phyloP scores from a whole-genome alignment of 92 coral and sea anemone genomes.

The Meandrina meandrites region DNA sequence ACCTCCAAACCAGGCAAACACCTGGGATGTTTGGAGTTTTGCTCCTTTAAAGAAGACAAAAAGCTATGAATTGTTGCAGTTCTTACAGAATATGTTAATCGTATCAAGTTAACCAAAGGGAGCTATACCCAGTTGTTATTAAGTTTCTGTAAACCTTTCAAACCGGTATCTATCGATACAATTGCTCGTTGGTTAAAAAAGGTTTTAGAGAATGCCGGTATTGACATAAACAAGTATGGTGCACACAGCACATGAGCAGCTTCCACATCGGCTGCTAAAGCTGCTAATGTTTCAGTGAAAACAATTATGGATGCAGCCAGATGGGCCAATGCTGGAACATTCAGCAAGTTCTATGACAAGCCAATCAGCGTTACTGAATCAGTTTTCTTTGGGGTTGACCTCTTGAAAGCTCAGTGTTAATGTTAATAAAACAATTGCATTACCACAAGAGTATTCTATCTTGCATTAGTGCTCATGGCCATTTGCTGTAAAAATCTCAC shows the following conservation, averaged over 20 bases:
- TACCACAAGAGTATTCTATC: not conserved
- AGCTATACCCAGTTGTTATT: constrained; percentile 37
- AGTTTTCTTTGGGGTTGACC: constrained; percentile 19
- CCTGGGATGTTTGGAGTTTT: constrained; percentile 28
- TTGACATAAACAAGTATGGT: constrained; percentile 54
- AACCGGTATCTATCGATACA: constrained; percentile 44
- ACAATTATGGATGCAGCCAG: constrained; percentile 46
- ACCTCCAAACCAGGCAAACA: constrained; percentile 54
- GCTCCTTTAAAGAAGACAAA: constrained; percentile 12
- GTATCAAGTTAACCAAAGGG: constrained; percentile 6
- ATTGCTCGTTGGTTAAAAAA: constrained; percentile 50
- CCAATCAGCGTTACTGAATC: constrained; percentile 9
- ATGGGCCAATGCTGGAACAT: constrained; percentile 45
- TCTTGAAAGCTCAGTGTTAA: constrained; percentile 22
- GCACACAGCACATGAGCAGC: constrained; percentile 68
- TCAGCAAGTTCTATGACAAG: constrained; percentile 38
- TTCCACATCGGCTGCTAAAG: constrained; percentile 55
- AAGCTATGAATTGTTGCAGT: constrained; percentile 34
- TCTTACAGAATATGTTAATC: constrained; percentile 21
- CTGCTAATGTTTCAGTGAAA: constrained; percentile 40
- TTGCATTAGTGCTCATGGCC: constrained; percentile 15
- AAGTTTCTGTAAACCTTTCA: constrained; percentile 49
- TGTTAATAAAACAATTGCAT: constrained; percentile 3
- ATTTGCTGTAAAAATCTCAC: constrained; percentile 2
- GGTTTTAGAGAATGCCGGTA: constrained; percentile 48